phyloP scores from a whole-genome alignment of 2,888 invertebrate genomes.

The Teleiodes luculella region DNA sequence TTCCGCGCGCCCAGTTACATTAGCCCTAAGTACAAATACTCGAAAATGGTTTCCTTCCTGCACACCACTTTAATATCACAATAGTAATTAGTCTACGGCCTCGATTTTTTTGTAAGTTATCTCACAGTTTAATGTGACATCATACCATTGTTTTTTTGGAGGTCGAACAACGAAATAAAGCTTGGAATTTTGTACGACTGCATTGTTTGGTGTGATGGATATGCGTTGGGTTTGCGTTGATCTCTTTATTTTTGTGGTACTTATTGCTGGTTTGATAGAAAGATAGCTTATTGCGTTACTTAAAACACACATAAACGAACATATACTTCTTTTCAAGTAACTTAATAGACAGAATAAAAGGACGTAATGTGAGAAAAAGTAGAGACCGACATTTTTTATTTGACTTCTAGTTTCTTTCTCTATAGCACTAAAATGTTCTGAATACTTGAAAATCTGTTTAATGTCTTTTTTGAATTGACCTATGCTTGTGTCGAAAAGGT shows the following conservation, averaged over 20 bases:
- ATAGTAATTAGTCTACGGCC: slow-evolving; percentile 27
- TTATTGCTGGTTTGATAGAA: slow-evolving; percentile 16
- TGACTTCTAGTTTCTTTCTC: too few relatives aligned
- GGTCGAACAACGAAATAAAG: slow-evolving; percentile 6
- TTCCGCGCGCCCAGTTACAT: background rate
- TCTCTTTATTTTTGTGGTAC: background rate
- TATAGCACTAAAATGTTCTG: too few relatives aligned
- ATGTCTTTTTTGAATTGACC: too few relatives aligned
- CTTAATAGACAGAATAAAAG: too few relatives aligned
- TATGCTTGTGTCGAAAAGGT: too few relatives aligned
- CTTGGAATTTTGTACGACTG: slow-evolving; percentile 8
- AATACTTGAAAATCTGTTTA: too few relatives aligned
- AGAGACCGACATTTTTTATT: too few relatives aligned
- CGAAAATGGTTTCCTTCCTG: slow-evolving; percentile 31
- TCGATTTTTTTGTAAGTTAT: slow-evolving; percentile 9
- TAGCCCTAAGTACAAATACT: background rate
- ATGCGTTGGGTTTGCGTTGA: background rate
- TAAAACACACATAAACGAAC: too few relatives aligned
- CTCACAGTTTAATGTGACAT: slow-evolving; percentile 12
- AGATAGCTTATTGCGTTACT: too few relatives aligned
- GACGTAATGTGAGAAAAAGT: too few relatives aligned
- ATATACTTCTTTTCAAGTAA: too few relatives aligned
- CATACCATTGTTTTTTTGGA: slow-evolving; percentile 14
- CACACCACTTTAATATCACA: slow-evolving; percentile 23
- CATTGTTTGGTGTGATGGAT: slow-evolving; percentile 5